Evolutionary conservation across 2,888 invertebrate species (phyloP), one percentile per base, ranked within the genome.

Genomic region (Idaea dimidiata): DNA sequence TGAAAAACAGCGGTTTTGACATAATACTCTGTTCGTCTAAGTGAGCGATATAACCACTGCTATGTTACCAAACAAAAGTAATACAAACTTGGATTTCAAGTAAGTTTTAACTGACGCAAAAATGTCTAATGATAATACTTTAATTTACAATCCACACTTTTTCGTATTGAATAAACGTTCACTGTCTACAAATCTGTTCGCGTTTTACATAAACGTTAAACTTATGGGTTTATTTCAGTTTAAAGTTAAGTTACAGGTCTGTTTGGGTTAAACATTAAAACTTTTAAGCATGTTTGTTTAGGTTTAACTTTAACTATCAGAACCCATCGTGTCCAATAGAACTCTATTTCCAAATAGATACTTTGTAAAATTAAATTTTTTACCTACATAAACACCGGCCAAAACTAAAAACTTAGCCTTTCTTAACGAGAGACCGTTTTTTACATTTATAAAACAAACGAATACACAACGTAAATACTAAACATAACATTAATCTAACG

Each of bases 401-500:
- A 64, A 64, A 64, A 64, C 62, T 64, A 66, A 58, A 66, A 63
- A 58, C 59, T 64, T 64, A 66, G 66, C 66, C 66, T 64, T 66
- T 62, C 64, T 24, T 58, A 62, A 64, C 62, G 66, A 64, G 66
- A 66, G 62, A 64, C 43, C 3, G 6, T 43, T 14, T 43, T 43
- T 43, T 8, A 14, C 8, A 65, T 61, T 57, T 64, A 69, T 63
- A 62, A 64, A 61, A 64, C 61, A 60, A 72, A 70, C 66, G 62
- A 72, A 70, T 72, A 77, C 70, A 64, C 72, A 68, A 71, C 59
- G 66, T 58, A 61, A 61, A 72, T 71, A 75, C 64, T 31, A 62
- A 72, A 72, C 77, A 72, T 68, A 74, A 72, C 74, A 71, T 71
- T 71, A 69, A 76, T 73, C 71, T 73, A 76, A 74, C 72, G 73